A percentile compares a stretch with the other conserved stretches of the same genome.
phyloP scores from a whole-genome alignment of 37 sponge, comb jelly and placozoan genomes.

The Corticium candelabrum region DNA sequence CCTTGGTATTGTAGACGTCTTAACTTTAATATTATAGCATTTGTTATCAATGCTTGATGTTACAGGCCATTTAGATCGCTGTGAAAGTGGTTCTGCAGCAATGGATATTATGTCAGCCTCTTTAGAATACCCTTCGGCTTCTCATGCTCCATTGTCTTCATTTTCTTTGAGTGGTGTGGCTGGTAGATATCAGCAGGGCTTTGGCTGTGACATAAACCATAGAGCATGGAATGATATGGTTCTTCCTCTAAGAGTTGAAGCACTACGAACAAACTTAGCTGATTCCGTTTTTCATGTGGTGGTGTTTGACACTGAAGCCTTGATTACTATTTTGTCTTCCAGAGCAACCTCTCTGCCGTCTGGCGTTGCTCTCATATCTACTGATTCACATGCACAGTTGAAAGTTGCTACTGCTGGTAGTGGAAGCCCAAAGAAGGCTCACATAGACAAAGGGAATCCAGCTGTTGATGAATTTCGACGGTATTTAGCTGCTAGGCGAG shows the following conservation, averaged over 20 bases:
- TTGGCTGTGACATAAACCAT: too few species aligned
- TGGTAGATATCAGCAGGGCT: too few species aligned
- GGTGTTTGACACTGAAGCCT: not conserved
- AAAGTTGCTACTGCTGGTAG: not conserved
- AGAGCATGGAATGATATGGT: not conserved
- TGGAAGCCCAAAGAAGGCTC: not conserved
- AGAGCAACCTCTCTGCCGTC: not conserved
- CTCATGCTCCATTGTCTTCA: not conserved
- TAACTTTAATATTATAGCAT: too few species aligned
- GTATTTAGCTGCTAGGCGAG: not conserved
- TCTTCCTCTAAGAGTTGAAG: not conserved
- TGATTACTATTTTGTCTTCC: not conserved
- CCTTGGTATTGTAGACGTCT: too few species aligned
- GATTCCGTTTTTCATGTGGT: not conserved
- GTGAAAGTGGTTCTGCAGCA: not conserved
- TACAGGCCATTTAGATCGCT: slow-evolving; percentile 9
- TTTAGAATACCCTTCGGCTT: not conserved
- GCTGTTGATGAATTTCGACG: not conserved
- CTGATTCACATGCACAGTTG: not conserved
- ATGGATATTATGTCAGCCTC: not conserved
- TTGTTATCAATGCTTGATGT: too few species aligned
- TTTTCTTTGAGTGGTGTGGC: not conserved
- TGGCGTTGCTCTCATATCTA: not conserved
- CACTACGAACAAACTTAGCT: not conserved
- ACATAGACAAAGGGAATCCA: not conserved